These are phyloP conservation scores for Lacerta bilineata DNA, from an alignment of 2,797 vertebrate genomes.

Conservation along the genomic window DNA sequence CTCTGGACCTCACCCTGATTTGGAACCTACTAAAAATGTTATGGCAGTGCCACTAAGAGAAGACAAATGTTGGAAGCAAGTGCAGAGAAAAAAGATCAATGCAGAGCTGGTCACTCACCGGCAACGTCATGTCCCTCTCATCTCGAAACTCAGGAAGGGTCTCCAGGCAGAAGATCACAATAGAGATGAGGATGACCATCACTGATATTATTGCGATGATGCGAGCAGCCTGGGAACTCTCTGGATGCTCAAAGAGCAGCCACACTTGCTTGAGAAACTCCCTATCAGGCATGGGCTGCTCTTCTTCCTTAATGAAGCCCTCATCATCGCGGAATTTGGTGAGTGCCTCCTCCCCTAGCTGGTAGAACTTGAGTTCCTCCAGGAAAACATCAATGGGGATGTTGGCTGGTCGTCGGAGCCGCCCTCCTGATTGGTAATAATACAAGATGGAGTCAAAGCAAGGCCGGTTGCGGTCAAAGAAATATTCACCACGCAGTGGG, in stretches of 20 bases:
- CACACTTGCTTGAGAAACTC: constrained; percentile 85
- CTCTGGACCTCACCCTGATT: neutral
- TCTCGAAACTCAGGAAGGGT: constrained; percentile 92
- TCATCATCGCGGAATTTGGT: constrained; percentile 91
- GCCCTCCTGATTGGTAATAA: constrained; percentile 94
- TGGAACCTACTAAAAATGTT: neutral
- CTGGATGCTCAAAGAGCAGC: constrained; percentile 95
- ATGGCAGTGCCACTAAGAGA: constrained; percentile 7
- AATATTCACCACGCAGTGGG: constrained; percentile 89
- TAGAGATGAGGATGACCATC: constrained; percentile 94
- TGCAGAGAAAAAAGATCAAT: neutral
- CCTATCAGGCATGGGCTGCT: constrained; percentile 82
- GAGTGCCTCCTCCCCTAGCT: constrained; percentile 88
- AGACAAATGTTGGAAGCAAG: neutral
- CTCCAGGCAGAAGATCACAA: constrained; percentile 96
- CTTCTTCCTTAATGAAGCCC: constrained; percentile 87
- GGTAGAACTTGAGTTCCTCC: constrained; percentile 94
- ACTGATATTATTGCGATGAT: constrained; percentile 94
- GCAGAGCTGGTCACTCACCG: constrained; percentile 45
- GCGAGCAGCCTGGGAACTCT: constrained; percentile 89
- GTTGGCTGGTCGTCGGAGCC: constrained; percentile 88
- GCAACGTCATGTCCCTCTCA: constrained; percentile 80
- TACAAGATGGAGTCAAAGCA: constrained; percentile 95
- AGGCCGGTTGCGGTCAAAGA: constrained; percentile 91
- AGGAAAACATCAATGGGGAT: constrained; percentile 93